Conservation (phyloP, 2,797 vertebrate genomes). For the Sciaenops ocellatus region DNA sequence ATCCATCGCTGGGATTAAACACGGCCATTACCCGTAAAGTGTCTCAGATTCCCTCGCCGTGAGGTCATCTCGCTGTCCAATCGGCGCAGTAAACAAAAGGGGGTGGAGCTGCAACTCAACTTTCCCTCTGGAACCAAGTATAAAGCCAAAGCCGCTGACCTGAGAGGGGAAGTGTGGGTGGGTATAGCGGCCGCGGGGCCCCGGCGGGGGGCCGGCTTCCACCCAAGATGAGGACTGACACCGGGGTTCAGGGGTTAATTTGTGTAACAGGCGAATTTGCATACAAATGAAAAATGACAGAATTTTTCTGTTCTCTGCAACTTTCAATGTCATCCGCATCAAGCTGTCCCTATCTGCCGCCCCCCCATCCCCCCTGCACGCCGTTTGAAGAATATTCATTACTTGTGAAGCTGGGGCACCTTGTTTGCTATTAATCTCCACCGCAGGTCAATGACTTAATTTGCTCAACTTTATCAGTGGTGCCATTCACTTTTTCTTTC, state of each 20-base stretch:
- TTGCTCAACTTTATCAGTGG: conserved; percentile 93
- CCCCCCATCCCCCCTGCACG: conserved; percentile 46
- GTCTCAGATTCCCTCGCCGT: conserved; percentile 23
- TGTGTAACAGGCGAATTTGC: conserved; percentile 98
- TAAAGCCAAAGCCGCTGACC: conserved; percentile 85
- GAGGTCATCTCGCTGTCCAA: conserved; percentile 55
- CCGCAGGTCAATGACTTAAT: conserved; percentile 97
- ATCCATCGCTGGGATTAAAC: conserved; percentile 27
- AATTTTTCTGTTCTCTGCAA: conserved; percentile 95
- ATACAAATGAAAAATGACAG: conserved; percentile 99
- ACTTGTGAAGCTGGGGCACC: conserved; percentile 95
- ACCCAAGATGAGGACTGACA: conserved; percentile 97
- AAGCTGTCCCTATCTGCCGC: conserved; percentile 86
- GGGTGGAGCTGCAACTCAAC: conserved; percentile 78
- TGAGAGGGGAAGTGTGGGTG: conserved; percentile 71
- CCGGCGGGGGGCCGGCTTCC: conserved; percentile 73
- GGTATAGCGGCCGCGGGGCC: conserved; percentile 64
- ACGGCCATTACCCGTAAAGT: background rate
- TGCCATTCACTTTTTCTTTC: conserved; percentile 85
- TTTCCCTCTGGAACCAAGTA: conserved; percentile 67
- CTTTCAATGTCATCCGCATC: conserved; percentile 99
- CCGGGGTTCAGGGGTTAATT: conserved; percentile 98
- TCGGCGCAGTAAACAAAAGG: conserved; percentile 86
- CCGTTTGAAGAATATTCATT: conserved; percentile 95
- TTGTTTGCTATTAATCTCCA: conserved; percentile 98